Percentiles rank a stretch among this genome's conserved stretches.
These are phyloP conservation scores for Cyprinodon tularosa DNA, from an alignment of 2,113 vertebrate species.

Conservation along the genomic window DNA sequence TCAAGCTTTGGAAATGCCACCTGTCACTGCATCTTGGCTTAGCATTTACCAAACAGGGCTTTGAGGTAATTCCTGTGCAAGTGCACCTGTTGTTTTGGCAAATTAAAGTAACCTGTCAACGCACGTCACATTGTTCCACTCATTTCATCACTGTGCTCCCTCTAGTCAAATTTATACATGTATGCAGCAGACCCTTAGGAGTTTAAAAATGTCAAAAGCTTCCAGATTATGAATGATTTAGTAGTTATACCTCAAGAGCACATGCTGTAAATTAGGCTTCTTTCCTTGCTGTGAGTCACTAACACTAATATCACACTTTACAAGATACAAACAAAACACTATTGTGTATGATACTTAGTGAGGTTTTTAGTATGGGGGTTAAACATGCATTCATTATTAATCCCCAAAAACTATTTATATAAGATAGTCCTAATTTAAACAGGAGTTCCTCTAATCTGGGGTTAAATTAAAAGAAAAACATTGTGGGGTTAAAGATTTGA, in stretches of 20 bases:
- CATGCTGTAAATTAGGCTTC: constrained; percentile 33
- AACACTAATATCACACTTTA: constrained; percentile 43
- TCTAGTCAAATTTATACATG: constrained; percentile 9
- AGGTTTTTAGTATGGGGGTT: constrained; percentile 29
- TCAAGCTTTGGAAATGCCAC: constrained; percentile 60
- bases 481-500: too few relatives aligned
- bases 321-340: constrained; percentile 42
- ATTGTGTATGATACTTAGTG: constrained; percentile 33
- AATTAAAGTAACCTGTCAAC: constrained; percentile 44
- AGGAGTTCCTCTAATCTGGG: too few relatives aligned
- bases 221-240: constrained; percentile 57
- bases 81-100: constrained; percentile 56
- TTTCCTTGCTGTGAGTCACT: constrained; percentile 29
- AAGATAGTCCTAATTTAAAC: too few relatives aligned
- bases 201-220: constrained; percentile 26
- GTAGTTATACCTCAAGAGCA: constrained; percentile 15
- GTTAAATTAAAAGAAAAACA: too few relatives aligned
- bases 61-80: constrained; percentile 46
- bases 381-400: constrained; percentile 16
- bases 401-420: constrained; percentile 6
- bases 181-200: constrained; percentile 1
- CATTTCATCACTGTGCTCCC: constrained; percentile 24
- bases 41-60: constrained; percentile 43
- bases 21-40: constrained; percentile 58
- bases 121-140: constrained; percentile 16